phyloP scores from a whole-genome alignment of 2,888 invertebrate genomes.

The Chymomyza amoena region DNA sequence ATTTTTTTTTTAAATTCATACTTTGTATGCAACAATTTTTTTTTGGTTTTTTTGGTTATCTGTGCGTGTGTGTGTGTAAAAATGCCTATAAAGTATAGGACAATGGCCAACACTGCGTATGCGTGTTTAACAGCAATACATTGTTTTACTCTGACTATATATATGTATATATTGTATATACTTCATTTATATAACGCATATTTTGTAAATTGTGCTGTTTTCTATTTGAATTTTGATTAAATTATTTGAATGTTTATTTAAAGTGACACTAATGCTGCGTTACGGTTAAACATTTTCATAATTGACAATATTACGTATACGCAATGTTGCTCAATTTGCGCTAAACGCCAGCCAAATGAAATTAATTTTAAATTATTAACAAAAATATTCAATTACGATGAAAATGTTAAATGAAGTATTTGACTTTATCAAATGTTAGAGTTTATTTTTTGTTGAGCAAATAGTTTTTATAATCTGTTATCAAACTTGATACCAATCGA shows the following conservation, averaged over 20 bases:
- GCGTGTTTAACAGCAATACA: constrained; percentile 35
- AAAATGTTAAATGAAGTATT: too few relatives aligned
- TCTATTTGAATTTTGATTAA: not conserved
- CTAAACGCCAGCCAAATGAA: not conserved
- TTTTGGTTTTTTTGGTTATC: not conserved
- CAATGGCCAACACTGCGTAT: constrained; percentile 7
- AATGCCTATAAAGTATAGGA: not conserved
- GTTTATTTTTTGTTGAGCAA: too few relatives aligned
- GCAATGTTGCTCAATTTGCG: constrained; percentile 15
- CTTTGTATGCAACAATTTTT: not conserved
- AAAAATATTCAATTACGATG: not conserved
- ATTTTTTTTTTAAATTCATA: constrained; percentile 6
- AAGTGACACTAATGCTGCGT: not conserved
- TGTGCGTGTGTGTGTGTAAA: constrained; percentile 3
- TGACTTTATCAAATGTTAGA: too few relatives aligned
- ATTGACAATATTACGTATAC: constrained; percentile 35
- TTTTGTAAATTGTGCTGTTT: not conserved
- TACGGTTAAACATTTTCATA: not conserved
- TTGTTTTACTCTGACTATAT: not conserved
- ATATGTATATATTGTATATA: constrained; percentile 9
- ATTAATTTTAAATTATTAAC: not conserved
- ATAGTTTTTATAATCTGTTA: too few relatives aligned
- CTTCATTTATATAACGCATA: constrained; percentile 23
- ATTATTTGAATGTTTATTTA: not conserved
- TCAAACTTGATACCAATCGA: too few relatives aligned